These are phyloP conservation scores for Phasia obesa DNA, from an alignment of 2,888 invertebrate genomes.

Conservation along the genomic window DNA sequence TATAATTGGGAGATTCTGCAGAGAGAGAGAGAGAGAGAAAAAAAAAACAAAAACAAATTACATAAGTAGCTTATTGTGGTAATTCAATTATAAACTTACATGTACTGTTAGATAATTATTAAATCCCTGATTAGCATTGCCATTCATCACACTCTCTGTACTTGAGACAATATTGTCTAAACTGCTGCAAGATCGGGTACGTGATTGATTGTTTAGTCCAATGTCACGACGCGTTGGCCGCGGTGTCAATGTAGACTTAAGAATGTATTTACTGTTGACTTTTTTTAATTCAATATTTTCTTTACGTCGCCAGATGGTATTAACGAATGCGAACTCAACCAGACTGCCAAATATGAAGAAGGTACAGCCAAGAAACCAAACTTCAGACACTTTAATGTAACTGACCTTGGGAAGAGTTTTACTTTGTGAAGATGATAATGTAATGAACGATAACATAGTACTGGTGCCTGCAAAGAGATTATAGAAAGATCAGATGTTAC, in stretches of 20 bases:
- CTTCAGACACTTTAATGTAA: constrained; percentile 79
- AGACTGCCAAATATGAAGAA: constrained; percentile 80
- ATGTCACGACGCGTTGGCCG: constrained; percentile 77
- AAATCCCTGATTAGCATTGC: constrained; percentile 81
- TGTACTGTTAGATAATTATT: constrained; percentile 82
- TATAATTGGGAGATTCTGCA: constrained; percentile 78
- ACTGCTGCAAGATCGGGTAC: constrained; percentile 87
- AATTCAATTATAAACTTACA: constrained; percentile 72
- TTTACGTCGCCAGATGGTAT: constrained; percentile 80
- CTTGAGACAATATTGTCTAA: constrained; percentile 87
- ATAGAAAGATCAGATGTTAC: not conserved
- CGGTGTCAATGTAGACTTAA: constrained; percentile 79
- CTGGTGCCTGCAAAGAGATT: constrained; percentile 75
- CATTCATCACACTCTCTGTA: constrained; percentile 86
- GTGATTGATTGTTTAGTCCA: constrained; percentile 80
- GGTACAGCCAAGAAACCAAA: constrained; percentile 80
- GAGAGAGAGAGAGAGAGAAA: not conserved
- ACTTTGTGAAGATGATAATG: constrained; percentile 78
- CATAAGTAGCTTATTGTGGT: too few relatives aligned
- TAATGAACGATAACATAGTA: constrained; percentile 79
- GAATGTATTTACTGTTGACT: constrained; percentile 79
- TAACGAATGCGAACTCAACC: constrained; percentile 79
- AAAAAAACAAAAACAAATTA: not conserved
- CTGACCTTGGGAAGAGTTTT: constrained; percentile 79
- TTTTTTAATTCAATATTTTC: constrained; percentile 80